phyloP scores from a whole-genome alignment of 2,888 invertebrate species.

The Chloromyia formosa region DNA sequence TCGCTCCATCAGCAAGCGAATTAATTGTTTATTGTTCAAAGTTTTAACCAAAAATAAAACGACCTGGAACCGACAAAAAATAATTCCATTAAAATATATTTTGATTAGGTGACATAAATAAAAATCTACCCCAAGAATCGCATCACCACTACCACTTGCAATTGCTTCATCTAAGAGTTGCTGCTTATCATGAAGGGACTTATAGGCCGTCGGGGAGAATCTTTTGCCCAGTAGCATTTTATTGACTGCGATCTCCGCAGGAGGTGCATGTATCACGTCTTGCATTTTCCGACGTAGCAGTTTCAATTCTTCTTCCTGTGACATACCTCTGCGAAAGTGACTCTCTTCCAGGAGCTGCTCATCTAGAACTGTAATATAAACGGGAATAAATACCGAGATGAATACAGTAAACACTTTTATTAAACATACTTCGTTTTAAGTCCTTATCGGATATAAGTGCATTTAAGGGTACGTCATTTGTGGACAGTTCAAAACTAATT shows the following conservation, averaged over 20 bases:
- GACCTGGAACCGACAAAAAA: conserved; percentile 67
- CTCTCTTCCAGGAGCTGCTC: conserved; percentile 69
- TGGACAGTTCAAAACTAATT: conserved; percentile 59
- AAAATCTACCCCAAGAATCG: conserved; percentile 67
- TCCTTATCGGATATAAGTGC: conserved; percentile 60
- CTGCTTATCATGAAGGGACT: conserved; percentile 74
- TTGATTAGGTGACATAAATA: conserved; percentile 63
- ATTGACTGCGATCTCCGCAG: conserved; percentile 56
- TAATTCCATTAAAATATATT: conserved; percentile 57
- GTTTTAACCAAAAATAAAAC: conserved; percentile 79
- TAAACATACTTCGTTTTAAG: conserved; percentile 52
- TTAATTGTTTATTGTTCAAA: conserved; percentile 75
- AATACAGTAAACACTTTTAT: neutral
- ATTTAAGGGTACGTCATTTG: conserved; percentile 59
- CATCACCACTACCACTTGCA: conserved; percentile 78
- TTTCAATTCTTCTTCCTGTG: conserved; percentile 62
- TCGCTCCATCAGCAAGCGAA: conserved; percentile 74
- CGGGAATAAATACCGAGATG: neutral
- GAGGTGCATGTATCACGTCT: conserved; percentile 56
- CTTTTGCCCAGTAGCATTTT: conserved; percentile 66
- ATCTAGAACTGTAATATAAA: conserved; percentile 63
- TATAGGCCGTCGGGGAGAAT: conserved; percentile 66
- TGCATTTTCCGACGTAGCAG: conserved; percentile 56
- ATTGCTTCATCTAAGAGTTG: conserved; percentile 77
- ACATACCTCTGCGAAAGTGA: conserved; percentile 57